Conservation (phyloP, 2,888 invertebrate species). For the Zaprionus obscuricornis region DNA sequence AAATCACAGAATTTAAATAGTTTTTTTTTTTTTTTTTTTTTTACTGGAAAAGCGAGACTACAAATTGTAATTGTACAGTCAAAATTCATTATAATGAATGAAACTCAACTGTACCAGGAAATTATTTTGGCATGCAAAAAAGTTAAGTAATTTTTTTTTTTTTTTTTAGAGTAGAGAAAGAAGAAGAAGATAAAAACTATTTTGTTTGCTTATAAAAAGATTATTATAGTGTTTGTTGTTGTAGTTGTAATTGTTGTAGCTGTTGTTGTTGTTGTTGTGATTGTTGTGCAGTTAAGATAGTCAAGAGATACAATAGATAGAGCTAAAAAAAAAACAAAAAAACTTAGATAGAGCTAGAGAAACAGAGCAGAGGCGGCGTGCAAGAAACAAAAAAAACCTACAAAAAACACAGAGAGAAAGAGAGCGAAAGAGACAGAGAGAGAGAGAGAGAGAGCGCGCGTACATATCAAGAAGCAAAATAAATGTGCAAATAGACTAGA, state of each 20-base stretch:
- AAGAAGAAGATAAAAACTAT: not conserved
- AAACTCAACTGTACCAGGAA: too few relatives aligned
- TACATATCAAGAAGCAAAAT: slow-evolving; percentile 36
- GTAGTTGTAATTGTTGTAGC: slow-evolving; percentile 20
- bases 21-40: too few relatives aligned
- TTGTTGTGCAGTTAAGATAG: slow-evolving; percentile 33
- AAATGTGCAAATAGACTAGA: slow-evolving; percentile 44
- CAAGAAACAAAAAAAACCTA: slow-evolving; percentile 18
- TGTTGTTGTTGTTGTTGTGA: slow-evolving; percentile 33
- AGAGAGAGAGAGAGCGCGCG: not conserved
- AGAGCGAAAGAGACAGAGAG: not conserved
- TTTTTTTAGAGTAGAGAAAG: too few relatives aligned
- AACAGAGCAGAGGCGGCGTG: slow-evolving; percentile 32
- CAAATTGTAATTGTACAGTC: too few relatives aligned
- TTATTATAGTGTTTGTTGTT: slow-evolving; percentile 6
- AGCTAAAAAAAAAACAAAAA: too few relatives aligned
- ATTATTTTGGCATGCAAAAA: too few relatives aligned
- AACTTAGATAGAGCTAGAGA: slow-evolving; percentile 20
- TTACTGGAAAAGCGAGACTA: not conserved
- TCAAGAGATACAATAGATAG: slow-evolving; percentile 24
- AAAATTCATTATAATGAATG: too few relatives aligned
- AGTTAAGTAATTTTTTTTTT: too few relatives aligned
- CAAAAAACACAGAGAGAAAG: not conserved
- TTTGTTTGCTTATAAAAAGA: not conserved
- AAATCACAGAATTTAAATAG: not conserved